Base-by-base conservation (phyloP, 2,797 vertebrate species). In the Passerculus sandwichensis region DNA sequence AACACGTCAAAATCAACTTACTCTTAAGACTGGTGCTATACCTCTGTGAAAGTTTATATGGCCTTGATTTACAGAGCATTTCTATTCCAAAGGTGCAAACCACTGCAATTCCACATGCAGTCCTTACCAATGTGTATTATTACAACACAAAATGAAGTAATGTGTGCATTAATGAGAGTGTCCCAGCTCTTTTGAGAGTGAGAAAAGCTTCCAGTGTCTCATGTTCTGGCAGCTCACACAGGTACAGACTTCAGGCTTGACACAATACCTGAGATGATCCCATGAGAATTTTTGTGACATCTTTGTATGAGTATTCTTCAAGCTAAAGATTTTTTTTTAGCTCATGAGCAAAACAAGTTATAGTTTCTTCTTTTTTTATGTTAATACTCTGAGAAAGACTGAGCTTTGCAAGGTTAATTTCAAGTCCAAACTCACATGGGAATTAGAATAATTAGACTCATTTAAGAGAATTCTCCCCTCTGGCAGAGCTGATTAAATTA, bases 401-500 rank as follows among this genome's bases (percentile, higher is more conserved):
- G 79, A 17, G 71, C 59, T 90, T 88, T 44, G 64, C 57, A 65
- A 94, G 91, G 91, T 85, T 92, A 88, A 62, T 61, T 94, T 89
- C 71, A 82, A 94, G 89, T 88, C 91, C 36, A 84, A 81, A 85
- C 64, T 89, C 88, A 51, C 90, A 78, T 3, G 88, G 90, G 94
- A 95, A 74, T 0, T 5, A 79, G 84, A 93, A 67, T 85, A 93
- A 97, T 91, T 75, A 93, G 92, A 86, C 62, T 88, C 92, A 93
- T 93, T 94, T 77, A 92, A 45, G 48, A 96, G 80, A 88, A 85
- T 70, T 94, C 62, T 79, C 42, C 82, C 97, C 91, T 89, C 93
- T 69, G 79, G 97, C 94, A 93, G 62, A 96, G 94, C 20, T 54
- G 79, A 91, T 91, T 96, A 89, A 96, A 96, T 97, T 92, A 96